Base-by-base conservation (phyloP, 2,113 vertebrate genomes). In the Psilopsiagon aurifrons region DNA sequence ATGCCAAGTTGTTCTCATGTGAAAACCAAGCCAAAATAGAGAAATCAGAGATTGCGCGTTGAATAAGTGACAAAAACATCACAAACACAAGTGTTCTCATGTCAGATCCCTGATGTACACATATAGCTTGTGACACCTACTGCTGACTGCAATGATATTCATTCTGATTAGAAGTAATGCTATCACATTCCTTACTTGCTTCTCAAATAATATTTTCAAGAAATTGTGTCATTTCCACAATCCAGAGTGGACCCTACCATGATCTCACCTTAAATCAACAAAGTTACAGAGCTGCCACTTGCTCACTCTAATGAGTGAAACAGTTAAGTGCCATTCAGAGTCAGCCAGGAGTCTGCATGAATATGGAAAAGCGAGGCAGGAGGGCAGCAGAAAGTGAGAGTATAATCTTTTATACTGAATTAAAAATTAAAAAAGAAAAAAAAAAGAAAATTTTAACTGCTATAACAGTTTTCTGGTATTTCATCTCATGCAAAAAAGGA, bases 341-440 rank as follows among this genome's bases (percentile, higher is more conserved):
- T 81, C 86, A 94, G 86, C 37, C 80, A 96, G 74, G 79, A 96
- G 77, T 44, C 77, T 57, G 41, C 52, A 92, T 91, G 86, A 94
- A 90, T 96, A 92, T 84, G 91, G 87, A 92, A 94, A 69, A 92
- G 78, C 84, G 67, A 95, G 69, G 76, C 83, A 96, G 89, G 83
- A 94, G 74, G 83, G 91, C 84, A 95, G 66, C 43, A 95, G 81
- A 95, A 96, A 95, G 64, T 22, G 83, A 92, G 69, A 89, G 81
- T 89, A 92, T 78, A 82, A 84, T 82, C 46, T 93, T 95, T 63
- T 43, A 78, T 55, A 64, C 14, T 24, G n/a, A 86, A 82, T 64
- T 74, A 75, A 90, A 90, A 85, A 33, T 6, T 13, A 7, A 54
- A 59, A 57, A 51, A 33, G 63, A 52, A 76, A 78, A 60, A 37